A percentile compares a stretch with the other conserved stretches of the same genome.
Conservation (phyloP, 2,113 vertebrate genomes). For the Siphamia tubifer region DNA sequence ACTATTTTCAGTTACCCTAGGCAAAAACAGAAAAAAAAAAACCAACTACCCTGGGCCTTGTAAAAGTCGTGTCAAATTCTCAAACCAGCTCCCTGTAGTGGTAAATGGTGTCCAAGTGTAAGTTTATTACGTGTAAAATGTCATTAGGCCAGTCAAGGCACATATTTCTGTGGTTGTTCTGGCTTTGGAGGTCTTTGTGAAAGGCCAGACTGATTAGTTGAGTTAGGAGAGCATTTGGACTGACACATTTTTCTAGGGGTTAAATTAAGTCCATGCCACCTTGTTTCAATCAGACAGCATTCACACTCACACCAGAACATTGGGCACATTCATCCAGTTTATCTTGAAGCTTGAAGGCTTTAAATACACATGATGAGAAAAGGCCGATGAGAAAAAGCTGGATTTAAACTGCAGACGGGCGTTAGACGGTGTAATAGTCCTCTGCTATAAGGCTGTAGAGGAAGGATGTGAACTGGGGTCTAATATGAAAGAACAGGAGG, state of each 20-base stretch:
- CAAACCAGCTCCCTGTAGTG: constrained; percentile 51
- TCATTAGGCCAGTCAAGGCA: constrained; percentile 60
- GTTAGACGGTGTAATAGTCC: too few species aligned
- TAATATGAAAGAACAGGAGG: too few species aligned
- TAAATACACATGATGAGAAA: not conserved
- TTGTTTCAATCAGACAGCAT: constrained; percentile 51
- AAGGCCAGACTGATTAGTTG: constrained; percentile 55
- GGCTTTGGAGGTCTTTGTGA: constrained; percentile 38
- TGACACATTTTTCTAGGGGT: constrained; percentile 32
- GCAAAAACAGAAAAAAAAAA: constrained; percentile 38
- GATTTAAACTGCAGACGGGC: too few species aligned
- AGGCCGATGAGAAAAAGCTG: not conserved
- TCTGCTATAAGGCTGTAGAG: too few species aligned
- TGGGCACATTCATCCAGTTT: constrained; percentile 29
- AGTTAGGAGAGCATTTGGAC: constrained; percentile 40
- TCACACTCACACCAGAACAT: constrained; percentile 26
- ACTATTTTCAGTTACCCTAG: not conserved
- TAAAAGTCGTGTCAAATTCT: constrained; percentile 68
- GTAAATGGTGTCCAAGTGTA: constrained; percentile 54
- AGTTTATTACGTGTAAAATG: constrained; percentile 77
- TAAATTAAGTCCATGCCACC: constrained; percentile 48
- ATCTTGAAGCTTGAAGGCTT: constrained; percentile 4
- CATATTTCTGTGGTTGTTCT: constrained; percentile 54
- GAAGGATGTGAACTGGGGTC: too few species aligned
- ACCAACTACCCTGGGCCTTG: constrained; percentile 34